phyloP scores from a whole-genome alignment of 1,140 invertebrate genomes.

The Papilio helenus region DNA sequence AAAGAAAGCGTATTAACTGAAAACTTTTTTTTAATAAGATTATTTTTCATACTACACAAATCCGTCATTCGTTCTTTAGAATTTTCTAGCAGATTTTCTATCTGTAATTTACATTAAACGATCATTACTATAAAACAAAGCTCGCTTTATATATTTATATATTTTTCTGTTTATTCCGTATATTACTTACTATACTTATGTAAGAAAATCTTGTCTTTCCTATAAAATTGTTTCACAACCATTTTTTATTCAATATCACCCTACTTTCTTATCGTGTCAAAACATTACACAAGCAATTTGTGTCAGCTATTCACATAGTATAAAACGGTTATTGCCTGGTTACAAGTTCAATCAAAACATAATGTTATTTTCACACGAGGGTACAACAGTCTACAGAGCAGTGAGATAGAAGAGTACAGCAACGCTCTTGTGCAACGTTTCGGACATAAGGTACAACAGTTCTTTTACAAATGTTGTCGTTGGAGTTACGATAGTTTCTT shows the following conservation, averaged over 20 bases:
- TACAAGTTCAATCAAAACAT: slow-evolving; percentile 12
- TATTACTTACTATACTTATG: too few species aligned
- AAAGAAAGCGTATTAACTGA: not conserved
- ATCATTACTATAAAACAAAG: too few species aligned
- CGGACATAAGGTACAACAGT: too few species aligned
- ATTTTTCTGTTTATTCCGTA: too few species aligned
- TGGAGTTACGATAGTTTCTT: too few species aligned
- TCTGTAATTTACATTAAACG: too few species aligned
- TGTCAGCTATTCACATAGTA: not conserved
- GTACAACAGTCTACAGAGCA: not conserved
- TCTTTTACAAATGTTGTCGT: too few species aligned
- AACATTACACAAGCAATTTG: not conserved
- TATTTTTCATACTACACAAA: not conserved
- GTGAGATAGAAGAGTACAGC: not conserved
- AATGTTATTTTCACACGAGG: not conserved
- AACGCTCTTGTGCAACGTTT: too few species aligned
- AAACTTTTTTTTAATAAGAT: not conserved
- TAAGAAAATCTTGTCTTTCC: not conserved
- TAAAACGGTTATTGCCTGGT: not conserved
- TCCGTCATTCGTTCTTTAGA: not conserved
- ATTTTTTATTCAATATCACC: not conserved
- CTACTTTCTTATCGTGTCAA: not conserved
- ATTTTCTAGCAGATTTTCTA: too few species aligned
- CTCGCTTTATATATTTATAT: too few species aligned
- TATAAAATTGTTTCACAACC: not conserved